Percentiles rank a stretch among this genome's conserved stretches.
Conservation (phyloP, 2,113 vertebrate genomes). For the Stigmatopora nigra region DNA sequence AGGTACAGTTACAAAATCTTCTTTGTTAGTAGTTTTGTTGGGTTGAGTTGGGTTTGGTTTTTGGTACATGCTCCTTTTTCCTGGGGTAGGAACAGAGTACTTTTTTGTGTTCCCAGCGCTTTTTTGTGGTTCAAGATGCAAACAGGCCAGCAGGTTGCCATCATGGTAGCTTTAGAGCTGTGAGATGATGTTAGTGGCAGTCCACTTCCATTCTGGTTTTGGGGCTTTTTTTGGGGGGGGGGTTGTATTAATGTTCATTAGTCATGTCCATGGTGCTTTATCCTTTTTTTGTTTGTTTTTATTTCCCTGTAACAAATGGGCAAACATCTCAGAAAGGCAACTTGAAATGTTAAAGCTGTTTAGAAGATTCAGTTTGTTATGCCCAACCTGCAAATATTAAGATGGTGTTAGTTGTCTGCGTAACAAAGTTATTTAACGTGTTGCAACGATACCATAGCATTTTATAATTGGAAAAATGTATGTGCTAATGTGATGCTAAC, state of each 20-base stretch:
- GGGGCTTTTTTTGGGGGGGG: constrained; percentile 50
- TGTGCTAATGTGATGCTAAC: too few species aligned
- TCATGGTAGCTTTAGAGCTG: constrained; percentile 75
- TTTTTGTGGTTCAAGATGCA: constrained; percentile 79
- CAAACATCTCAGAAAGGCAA: constrained; percentile 97
- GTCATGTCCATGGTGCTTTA: constrained; percentile 86
- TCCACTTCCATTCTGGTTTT: constrained; percentile 73
- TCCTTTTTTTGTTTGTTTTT: constrained; percentile 73
- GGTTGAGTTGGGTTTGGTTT: constrained; percentile 47
- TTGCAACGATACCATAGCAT: too few species aligned
- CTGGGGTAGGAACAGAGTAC: constrained; percentile 57
- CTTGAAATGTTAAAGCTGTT: constrained; percentile 92
- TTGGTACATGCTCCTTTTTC: constrained; percentile 77
- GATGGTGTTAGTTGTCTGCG: constrained; percentile 80
- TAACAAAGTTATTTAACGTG: not conserved
- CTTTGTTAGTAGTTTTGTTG: constrained; percentile 84
- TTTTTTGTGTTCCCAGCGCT: constrained; percentile 56
- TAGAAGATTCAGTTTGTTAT: constrained; percentile 93
- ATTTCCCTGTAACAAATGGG: constrained; percentile 86
- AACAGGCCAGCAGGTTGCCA: constrained; percentile 78
- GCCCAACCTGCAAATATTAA: constrained; percentile 98
- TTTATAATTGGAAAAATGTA: too few species aligned
- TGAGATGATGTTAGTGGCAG: constrained; percentile 87
- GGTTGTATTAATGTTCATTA: constrained; percentile 73
- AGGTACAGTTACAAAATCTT: constrained; percentile 68